These are phyloP conservation scores for Barbus barbus DNA, from an alignment of 2,113 vertebrate species.

Conservation along the genomic window DNA sequence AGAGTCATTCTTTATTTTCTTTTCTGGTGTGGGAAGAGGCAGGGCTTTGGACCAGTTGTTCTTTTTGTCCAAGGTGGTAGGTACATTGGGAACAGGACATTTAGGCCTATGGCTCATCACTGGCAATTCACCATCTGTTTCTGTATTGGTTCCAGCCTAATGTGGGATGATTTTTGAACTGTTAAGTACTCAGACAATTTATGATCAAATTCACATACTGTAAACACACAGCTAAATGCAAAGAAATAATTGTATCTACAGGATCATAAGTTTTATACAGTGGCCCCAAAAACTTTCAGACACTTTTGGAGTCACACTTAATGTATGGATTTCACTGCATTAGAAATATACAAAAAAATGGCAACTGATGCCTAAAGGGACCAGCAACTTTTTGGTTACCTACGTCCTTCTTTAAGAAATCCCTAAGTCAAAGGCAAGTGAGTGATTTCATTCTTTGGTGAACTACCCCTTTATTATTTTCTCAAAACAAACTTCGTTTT, in stretches of 20 bases:
- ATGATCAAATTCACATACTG: not conserved
- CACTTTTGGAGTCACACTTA: not conserved
- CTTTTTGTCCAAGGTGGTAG: slow-evolving; percentile 93
- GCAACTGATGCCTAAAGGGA: not conserved
- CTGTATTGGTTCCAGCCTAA: slow-evolving; percentile 86
- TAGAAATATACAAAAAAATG: not conserved
- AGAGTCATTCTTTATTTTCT: slow-evolving; percentile 89
- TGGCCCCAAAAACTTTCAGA: not conserved
- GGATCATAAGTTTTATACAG: not conserved
- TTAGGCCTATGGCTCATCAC: slow-evolving; percentile 85
- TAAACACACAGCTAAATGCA: not conserved
- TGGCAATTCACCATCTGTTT: slow-evolving; percentile 83
- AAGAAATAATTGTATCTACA: not conserved
- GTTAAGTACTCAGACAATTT: slow-evolving; percentile 2
- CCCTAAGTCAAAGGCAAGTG: too few relatives aligned
- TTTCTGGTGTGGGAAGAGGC: slow-evolving; percentile 90
- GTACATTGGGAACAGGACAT: slow-evolving; percentile 84
- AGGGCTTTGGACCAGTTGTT: slow-evolving; percentile 94
- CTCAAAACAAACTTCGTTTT: not conserved
- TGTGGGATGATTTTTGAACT: slow-evolving; percentile 47
- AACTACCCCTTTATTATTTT: not conserved
- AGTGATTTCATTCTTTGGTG: not conserved
- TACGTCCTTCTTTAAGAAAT: too few relatives aligned
- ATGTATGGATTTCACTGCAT: not conserved
- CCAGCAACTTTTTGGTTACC: too few relatives aligned